Base-by-base conservation (phyloP, 2,113 vertebrate species). In the Athene noctua region DNA sequence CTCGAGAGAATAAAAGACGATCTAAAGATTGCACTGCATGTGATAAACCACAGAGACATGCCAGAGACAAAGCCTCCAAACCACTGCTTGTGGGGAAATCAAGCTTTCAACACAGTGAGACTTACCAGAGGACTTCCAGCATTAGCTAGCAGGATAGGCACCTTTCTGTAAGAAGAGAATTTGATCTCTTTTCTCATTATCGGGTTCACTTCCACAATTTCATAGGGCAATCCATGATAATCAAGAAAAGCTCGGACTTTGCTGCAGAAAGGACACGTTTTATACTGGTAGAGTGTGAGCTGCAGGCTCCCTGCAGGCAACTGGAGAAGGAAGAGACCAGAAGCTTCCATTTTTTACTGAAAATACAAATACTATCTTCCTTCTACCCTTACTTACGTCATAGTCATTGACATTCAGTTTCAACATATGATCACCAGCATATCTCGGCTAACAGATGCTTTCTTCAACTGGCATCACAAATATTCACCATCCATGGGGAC, bases 221-320 rank as follows among this genome's bases (percentile, higher is more conserved):
- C 95, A 68, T 99, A 99, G 16, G 98, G 98, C 74, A 99, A 96
- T 9, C 98, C 98, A 32, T 99, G 98, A 96, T 98, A 99, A 97
- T 99, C 99, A 27, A 99, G 98, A 95, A 99, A 99, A 32, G 99
- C 98, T 9, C 99, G 98, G 62, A 99, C 99, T 86, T 99, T 99
- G 97, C 99, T 99, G 98, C 99, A 99, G 98, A 99, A 99, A 4
- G 99, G 99, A 79, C 99, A 99, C 0, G 99, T 99, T 97, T 99
- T 99, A 89, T 99, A 99, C 97, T 99, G 99, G 97, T 99, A 99
- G 79, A 99, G 97, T 6, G 98, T 99, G 94, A 99, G 96, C 86
- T 98, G 97, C 63, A 98, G 95, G 16, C 25, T 97, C 21, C 95
- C 95, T 21, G 81, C 79, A 36, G 92, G 83, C 51, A 95, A 61